phyloP scores from a whole-genome alignment of 2,888 invertebrate genomes.

The Adelognathus sp. region DNA sequence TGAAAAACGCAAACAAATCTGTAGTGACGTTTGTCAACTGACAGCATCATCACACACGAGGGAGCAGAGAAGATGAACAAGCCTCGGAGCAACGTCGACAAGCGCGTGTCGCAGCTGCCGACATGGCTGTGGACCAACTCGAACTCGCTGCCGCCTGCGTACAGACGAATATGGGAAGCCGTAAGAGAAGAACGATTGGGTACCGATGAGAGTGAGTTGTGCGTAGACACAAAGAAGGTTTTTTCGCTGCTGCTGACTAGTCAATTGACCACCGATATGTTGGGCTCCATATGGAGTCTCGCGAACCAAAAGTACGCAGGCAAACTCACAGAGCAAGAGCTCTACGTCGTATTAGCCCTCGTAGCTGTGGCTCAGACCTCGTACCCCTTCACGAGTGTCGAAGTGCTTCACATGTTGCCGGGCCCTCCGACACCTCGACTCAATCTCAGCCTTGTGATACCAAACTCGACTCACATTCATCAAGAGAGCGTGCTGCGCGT shows the following conservation, averaged over 20 bases:
- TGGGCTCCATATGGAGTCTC: constrained; percentile 82
- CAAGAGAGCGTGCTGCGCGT: constrained; percentile 66
- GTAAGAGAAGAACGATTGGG: constrained; percentile 76
- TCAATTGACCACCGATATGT: constrained; percentile 80
- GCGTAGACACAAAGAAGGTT: constrained; percentile 80
- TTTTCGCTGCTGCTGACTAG: constrained; percentile 81
- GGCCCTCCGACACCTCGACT: constrained; percentile 79
- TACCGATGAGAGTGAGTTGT: constrained; percentile 70
- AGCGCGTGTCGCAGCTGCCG: constrained; percentile 76
- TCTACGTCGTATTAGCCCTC: constrained; percentile 81
- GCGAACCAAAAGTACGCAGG: constrained; percentile 81
- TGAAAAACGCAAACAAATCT: neutral
- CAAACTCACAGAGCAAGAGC: constrained; percentile 81
- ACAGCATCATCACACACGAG: neutral
- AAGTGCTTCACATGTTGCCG: constrained; percentile 75
- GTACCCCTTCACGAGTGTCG: constrained; percentile 75
- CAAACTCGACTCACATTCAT: constrained; percentile 40
- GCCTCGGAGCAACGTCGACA: constrained; percentile 69
- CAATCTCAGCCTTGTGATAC: constrained; percentile 67
- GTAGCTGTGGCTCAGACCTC: constrained; percentile 81
- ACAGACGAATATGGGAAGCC: constrained; percentile 80
- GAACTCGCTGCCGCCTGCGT: constrained; percentile 78
- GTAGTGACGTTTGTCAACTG: constrained; percentile 16
- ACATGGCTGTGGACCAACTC: constrained; percentile 80
- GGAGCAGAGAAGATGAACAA: constrained; percentile 67